Conservation (phyloP, 2,888 invertebrate genomes). For the Dione vanillae region DNA sequence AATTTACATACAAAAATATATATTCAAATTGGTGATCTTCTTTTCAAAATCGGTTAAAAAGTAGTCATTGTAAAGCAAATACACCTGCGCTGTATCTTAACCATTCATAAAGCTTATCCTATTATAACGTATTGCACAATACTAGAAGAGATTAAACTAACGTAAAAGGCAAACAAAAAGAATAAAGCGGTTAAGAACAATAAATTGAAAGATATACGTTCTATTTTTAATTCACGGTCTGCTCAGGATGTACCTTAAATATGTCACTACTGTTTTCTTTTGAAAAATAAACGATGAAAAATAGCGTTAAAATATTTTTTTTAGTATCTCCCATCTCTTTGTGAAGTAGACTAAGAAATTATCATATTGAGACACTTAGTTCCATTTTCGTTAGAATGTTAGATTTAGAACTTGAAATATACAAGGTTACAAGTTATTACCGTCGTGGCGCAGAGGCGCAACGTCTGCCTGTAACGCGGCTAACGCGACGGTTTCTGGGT, state of each 20-base stretch:
- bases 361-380: too few relatives aligned
- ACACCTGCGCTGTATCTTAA: neutral
- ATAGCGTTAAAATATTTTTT: too few relatives aligned
- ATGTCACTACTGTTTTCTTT: too few relatives aligned
- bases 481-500: too few relatives aligned
- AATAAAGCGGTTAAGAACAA: neutral
- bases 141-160: slow-evolving; percentile 1
- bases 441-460: too few relatives aligned
- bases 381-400: too few relatives aligned
- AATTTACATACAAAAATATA: neutral
- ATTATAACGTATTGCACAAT: neutral
- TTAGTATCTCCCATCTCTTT: too few relatives aligned
- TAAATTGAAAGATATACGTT: neutral
- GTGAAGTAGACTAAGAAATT: too few relatives aligned
- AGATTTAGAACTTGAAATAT: too few relatives aligned
- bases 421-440: too few relatives aligned
- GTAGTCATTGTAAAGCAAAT: neutral
- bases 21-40: neutral
- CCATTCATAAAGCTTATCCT: slow-evolving; percentile 1
- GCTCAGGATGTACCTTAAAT: neutral
- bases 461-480: too few relatives aligned
- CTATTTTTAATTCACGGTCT: neutral
- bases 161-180: neutral
- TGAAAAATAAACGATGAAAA: too few relatives aligned
- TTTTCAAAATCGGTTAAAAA: neutral